Base-by-base conservation (phyloP, 2,113 vertebrate genomes). In the Sinocyclocheilus anophthalmus region DNA sequence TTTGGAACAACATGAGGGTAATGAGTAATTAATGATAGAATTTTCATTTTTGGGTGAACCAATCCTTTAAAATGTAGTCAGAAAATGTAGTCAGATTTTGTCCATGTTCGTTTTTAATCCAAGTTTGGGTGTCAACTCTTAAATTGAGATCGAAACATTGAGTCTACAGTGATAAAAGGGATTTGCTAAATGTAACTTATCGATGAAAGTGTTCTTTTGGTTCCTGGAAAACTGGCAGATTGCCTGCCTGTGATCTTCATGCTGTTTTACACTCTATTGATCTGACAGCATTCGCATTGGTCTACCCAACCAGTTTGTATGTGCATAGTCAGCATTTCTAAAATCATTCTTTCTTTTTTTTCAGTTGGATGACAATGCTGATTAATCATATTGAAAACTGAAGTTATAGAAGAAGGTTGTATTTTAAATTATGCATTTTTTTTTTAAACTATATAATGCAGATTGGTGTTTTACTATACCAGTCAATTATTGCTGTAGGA, bases 181-280 rank as follows among this genome's bases (percentile, higher is more conserved):
- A 45, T 83, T 73, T 63, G 50, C n/a, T 83, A 76, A 79, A 77
- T 61, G 77, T 39, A 75, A 55, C 45, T 55, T 50, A 59, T 86
- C 26, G 11, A 65, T 37, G 24, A 48, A 45, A 82, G 72, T 65
- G 81, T 63, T 45, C 26, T 72, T 72, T 83, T 30, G 53, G 33
- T 69, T 48, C 24, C 72, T 11, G 39, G 78, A 84, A 65, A 81
- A 45, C n/a, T 48, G 61, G 33, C 42, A 59, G 83, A 55, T 33
- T 75, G 59, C 76, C 18, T 24, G 70, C 57, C 48, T 70, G 53
- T 67, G 37, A 20, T 88, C 24, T 85, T 81, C 63, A 30, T 11
- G 7, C 72, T 63, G 84, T 82, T 65, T 70, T 69, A 48, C 72
- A 39, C 70, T 84, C 20, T 45, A 73, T 84, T 76, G 86, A 88